Evolutionary conservation across 53 echinoderm and acorn worm genomes (phyloP).

Genomic region (Pentamera pediparva): DNA sequence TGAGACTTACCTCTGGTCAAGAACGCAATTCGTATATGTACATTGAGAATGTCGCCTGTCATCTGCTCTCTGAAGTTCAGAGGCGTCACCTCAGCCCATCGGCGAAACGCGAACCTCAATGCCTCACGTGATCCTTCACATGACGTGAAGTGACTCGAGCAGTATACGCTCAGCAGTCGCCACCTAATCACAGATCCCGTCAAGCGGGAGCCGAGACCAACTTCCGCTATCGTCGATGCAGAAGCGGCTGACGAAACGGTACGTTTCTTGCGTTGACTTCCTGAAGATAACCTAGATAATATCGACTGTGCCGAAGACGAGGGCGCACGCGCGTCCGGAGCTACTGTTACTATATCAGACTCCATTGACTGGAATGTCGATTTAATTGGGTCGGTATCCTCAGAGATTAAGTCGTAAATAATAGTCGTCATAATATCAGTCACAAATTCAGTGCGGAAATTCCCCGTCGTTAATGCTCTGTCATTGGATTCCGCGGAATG

Average conservation of each 20-base stretch:
- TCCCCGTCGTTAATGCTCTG: no score
- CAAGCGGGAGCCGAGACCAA: conserved; percentile 20
- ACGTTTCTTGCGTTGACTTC: conserved; percentile 4
- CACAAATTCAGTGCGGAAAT: conserved; percentile 15
- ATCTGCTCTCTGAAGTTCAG: conserved; percentile 58
- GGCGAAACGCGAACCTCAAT: conserved; percentile 61
- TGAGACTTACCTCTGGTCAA: conserved; percentile 40
- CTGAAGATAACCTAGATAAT: neutral
- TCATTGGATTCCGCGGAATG: no score
- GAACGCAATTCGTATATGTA: conserved; percentile 72
- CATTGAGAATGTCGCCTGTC: conserved; percentile 48
- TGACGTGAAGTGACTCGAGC: conserved; percentile 29
- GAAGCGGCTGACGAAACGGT: neutral
- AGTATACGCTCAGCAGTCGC: conserved; percentile 52
- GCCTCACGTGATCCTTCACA: conserved; percentile 16
- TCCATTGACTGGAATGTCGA: neutral
- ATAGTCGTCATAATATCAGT: conserved; percentile 37
- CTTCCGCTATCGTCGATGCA: conserved; percentile 12
- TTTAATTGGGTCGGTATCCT: neutral
- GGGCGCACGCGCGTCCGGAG: neutral
- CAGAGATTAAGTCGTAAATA: neutral
- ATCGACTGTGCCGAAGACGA: neutral
- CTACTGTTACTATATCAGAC: neutral
- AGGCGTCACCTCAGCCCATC: conserved; percentile 82
- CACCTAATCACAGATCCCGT: conserved; percentile 53